Base-by-base conservation (phyloP, 2,113 vertebrate genomes). In the Poeciliopsis turrubarensis region DNA sequence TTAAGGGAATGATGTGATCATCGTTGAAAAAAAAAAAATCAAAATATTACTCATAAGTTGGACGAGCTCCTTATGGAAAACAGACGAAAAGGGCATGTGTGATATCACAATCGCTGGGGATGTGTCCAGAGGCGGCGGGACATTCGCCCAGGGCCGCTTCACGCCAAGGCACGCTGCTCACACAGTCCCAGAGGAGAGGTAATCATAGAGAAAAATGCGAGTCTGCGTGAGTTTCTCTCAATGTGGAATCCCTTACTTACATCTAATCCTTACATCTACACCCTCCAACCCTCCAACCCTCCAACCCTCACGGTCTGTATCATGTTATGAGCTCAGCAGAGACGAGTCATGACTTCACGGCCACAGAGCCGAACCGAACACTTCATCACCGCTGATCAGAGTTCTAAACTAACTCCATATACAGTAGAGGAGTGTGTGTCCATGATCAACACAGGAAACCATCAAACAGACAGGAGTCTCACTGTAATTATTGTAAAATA, bases 301-400 rank as follows among this genome's bases (percentile, higher is more conserved):
- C 79, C 70, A 66, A 75, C 78, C 79, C 79, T 87, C 89, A 89
- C 89, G 89, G 74, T 88, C 68, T 80, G 77, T 68, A 84, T 90
- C 87, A 86, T 3, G 39, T 61, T 84, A 80, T 90, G 87, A 90
- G 82, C 82, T 90, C 84, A 89, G 74, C 75, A 82, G 69, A 80
- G 73, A 76, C 62, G 25, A 62, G 78, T 73, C 69, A 80, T 86
- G 87, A 86, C 86, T 84, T 84, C 78, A 90, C 54, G 8, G 11
- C 61, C 47, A n/a, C 73, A 26, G 78, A 70, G 84, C 79, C 78
- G 63, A 73, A 41, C 44, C 77, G 72, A 57, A 85, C 91, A 89
- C 85, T 54, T 87, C 81, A 64, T 89, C 83, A 91, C 44, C 62
- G 65, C 75, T 77, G 80, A 72, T 74, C 74, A 71, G 86, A 85